Conservation (phyloP, 1,140 invertebrate genomes). For the Pseudomyrmex concolor region DNA sequence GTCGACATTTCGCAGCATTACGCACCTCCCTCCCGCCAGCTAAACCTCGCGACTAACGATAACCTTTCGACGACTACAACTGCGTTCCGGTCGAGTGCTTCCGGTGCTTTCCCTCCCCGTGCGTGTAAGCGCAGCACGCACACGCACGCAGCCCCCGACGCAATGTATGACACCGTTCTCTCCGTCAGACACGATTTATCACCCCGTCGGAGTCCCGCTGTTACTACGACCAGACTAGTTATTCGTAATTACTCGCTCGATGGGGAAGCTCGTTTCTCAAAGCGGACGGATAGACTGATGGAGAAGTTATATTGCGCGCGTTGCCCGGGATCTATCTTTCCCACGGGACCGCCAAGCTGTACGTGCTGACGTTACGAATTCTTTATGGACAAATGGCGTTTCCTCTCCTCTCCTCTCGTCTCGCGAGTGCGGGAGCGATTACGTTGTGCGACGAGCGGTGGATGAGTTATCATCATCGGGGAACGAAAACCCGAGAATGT, state of each 20-base stretch:
- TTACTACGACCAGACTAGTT: constrained; percentile 67
- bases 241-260: constrained; percentile 74
- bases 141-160: background rate
- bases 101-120: background rate
- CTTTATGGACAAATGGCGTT: constrained; percentile 38
- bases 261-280: constrained; percentile 70
- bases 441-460: background rate
- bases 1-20: constrained; percentile 25
- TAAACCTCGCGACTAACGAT: constrained; percentile 32
- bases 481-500: too few species aligned
- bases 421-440: background rate
- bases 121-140: background rate
- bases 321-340: constrained; percentile 37
- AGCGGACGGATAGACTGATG: constrained; percentile 54
- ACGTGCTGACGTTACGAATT: constrained; percentile 38
- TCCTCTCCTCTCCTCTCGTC: background rate
- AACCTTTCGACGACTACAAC: constrained; percentile 35
- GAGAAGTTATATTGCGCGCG: constrained; percentile 64
- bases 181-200: constrained; percentile 71
- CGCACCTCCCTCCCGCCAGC: background rate
- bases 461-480: too few species aligned
- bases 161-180: constrained; percentile 58
- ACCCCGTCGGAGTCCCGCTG: constrained; percentile 57
- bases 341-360: constrained; percentile 6
- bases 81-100: constrained; percentile 33